Base-by-base conservation (phyloP, 2,797 vertebrate genomes). In the Epinephelus malabaricus region DNA sequence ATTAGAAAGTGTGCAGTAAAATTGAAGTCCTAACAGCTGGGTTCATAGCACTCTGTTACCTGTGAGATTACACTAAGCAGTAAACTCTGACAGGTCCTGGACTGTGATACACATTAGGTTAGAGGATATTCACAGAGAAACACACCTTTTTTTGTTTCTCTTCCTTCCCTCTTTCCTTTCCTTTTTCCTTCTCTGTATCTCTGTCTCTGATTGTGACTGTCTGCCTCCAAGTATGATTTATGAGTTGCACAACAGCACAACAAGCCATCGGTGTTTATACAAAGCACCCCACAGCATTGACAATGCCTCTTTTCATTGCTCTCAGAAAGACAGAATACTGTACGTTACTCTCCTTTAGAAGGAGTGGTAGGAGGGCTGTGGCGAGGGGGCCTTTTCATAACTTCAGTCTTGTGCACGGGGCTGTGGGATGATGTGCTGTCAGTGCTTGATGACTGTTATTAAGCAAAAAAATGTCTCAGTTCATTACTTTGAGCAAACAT, bases 371-470 rank as follows among this genome's bases (percentile, higher is more conserved):
- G 86, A 82, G 74, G 85, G 82, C 56, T 8, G 50, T 19, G 76
- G 68, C 11, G 10, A 72, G 69, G 86, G 85, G 79, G 76, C 43
- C 79, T 84, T 88, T 77, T 90, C 85, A 90, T 89, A 92, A 92
- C 84, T 87, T 77, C 74, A 60, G 83, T 88, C 87, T 88, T 90
- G 88, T 90, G 87, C 80, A 76, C 3, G 23, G 71, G 90, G 90
- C 88, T 93, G 90, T 93, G 84, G 88, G 89, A 80, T 85, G 91
- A 93, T 85, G 88, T 88, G 88, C 91, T 90, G 92, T 93, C 93
- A 93, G 80, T 83, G 84, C 84, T 89, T 85, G 88, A 92, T 92
- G 91, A 89, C 88, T 82, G 89, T 87, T 92, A 90, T 87, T 76
- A 85, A 85, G 84, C 81, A 81, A 88, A 90, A 85, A 93, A 89